These are phyloP conservation scores for Oligia strigilis DNA, from an alignment of 2,888 invertebrate genomes.

Conservation along the genomic window DNA sequence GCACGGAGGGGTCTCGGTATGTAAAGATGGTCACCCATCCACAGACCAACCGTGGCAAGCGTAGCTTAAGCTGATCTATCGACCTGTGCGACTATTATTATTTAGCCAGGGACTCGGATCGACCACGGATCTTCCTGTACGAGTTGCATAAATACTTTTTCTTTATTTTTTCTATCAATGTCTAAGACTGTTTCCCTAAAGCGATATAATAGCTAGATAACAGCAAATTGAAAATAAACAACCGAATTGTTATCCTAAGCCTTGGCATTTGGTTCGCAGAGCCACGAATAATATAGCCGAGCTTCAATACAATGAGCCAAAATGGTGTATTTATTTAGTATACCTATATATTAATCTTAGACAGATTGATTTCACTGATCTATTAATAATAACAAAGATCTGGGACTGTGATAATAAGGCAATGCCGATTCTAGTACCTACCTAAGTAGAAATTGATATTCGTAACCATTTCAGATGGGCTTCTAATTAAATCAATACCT, in stretches of 20 bases:
- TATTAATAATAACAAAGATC: slow-evolving; percentile 37
- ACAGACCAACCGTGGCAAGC: too few relatives aligned
- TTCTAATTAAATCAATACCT: background rate
- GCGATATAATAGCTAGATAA: background rate
- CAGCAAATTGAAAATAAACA: slow-evolving; percentile 42
- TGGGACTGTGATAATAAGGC: background rate
- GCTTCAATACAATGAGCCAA: slow-evolving; percentile 3
- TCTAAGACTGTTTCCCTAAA: background rate
- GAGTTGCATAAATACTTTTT: too few relatives aligned
- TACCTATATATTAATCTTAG: background rate
- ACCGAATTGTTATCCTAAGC: slow-evolving; percentile 18
- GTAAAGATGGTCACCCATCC: too few relatives aligned
- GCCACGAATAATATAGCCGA: background rate
- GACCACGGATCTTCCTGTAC: too few relatives aligned
- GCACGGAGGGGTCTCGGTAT: too few relatives aligned
- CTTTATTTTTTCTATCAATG: background rate
- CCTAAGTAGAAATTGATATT: background rate
- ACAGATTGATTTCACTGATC: slow-evolving; percentile 37
- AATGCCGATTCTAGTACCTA: background rate
- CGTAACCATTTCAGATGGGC: too few relatives aligned
- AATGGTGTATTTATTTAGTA: slow-evolving; percentile 39
- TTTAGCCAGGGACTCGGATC: too few relatives aligned
- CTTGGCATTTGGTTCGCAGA: slow-evolving; percentile 22
- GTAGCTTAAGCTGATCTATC: too few relatives aligned
- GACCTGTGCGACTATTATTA: too few relatives aligned